A percentile compares a stretch with the other conserved stretches of the same genome.
phyloP scores from a whole-genome alignment of 2,888 invertebrate genomes.

The Metacarcinus magister region DNA sequence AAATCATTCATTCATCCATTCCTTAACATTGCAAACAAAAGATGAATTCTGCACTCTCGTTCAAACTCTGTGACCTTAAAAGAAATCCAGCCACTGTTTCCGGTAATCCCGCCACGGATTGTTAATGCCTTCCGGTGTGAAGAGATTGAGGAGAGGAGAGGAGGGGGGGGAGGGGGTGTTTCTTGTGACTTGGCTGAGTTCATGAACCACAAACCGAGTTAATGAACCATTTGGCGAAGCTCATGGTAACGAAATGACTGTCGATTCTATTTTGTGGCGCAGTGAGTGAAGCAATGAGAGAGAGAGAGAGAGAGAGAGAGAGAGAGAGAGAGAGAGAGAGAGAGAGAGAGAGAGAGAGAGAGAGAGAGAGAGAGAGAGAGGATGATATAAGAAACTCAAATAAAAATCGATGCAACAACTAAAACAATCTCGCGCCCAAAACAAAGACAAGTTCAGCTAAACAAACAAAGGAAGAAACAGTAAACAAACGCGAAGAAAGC shows the following conservation, averaged over 20 bases:
- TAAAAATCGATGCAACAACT: not conserved
- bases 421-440: not conserved
- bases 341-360: not conserved
- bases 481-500: not conserved
- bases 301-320: slow-evolving; percentile 26
- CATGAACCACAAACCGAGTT: not conserved
- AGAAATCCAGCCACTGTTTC: slow-evolving; percentile 6
- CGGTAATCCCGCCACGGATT: slow-evolving; percentile 29
- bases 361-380: not conserved
- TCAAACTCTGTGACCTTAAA: not conserved
- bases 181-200: not conserved
- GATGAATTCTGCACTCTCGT: not conserved
- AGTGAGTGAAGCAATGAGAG: not conserved
- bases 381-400: not conserved
- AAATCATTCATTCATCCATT: not conserved
- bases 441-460: not conserved
- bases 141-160: not conserved
- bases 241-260: not conserved
- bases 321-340: not conserved
- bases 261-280: not conserved
- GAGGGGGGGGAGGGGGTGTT: not conserved
- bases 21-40: not conserved
- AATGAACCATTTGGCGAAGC: not conserved
- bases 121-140: slow-evolving; percentile 18
- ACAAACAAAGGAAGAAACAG: not conserved